A percentile compares a stretch with the other conserved stretches of the same genome.
Evolutionary conservation across 2,888 invertebrate genomes (phyloP).

Genomic region (Ormia ochracea): DNA sequence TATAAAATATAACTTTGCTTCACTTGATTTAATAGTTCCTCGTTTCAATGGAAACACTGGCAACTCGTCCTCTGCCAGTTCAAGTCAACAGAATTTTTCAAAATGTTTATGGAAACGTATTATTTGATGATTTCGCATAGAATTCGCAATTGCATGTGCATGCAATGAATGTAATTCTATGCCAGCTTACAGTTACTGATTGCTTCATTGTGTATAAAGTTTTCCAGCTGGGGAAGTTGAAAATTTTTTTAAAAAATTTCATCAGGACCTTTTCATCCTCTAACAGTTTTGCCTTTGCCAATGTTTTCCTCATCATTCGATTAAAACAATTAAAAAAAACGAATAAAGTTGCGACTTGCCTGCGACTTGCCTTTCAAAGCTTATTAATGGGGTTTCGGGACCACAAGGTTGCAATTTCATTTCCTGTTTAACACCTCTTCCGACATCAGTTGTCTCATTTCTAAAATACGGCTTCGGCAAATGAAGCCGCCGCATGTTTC

Average conservation of each 20-base stretch:
- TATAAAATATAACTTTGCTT: conserved; percentile 35
- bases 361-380: no score
- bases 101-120: neutral
- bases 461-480: no score
- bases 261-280: neutral
- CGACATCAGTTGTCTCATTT: no score
- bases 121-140: neutral
- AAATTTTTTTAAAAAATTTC: neutral
- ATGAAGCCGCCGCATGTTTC: no score
- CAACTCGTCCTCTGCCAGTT: neutral
- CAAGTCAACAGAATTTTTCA: neutral
- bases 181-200: neutral
- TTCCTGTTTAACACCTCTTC: no score
- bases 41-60: neutral
- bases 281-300: no score
- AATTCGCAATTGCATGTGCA: neutral
- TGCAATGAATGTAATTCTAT: neutral
- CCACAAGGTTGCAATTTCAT: no score
- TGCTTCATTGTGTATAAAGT: neutral
- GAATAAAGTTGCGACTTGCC: no score
- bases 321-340: no score
- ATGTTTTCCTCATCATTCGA: no score
- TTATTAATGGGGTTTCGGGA: no score
- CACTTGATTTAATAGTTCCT: neutral
- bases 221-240: neutral